These are phyloP conservation scores for Polyommatus icarus DNA, from an alignment of 2,888 invertebrate species.

Conservation along the genomic window DNA sequence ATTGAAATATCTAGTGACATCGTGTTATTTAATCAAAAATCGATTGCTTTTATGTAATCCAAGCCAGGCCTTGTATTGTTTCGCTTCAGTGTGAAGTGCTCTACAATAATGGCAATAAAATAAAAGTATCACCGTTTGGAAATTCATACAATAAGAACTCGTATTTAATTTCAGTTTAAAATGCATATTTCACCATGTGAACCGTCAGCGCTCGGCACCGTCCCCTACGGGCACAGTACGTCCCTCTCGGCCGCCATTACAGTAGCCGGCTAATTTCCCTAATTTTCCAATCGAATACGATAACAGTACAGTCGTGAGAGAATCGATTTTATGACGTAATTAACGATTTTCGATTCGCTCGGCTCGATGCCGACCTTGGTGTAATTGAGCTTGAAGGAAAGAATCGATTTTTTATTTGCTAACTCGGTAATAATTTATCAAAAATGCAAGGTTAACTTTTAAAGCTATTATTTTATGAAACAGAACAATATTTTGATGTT, in stretches of 20 bases:
- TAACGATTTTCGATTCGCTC: constrained; percentile 54
- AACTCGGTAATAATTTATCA: constrained; percentile 1
- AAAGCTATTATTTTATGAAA: not conserved
- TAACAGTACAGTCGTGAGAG: constrained; percentile 74
- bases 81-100: too few relatives aligned
- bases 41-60: too few relatives aligned
- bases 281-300: constrained; percentile 79
- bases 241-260: constrained; percentile 75
- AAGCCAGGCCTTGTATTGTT: too few relatives aligned
- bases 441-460: not conserved
- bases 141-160: too few relatives aligned
- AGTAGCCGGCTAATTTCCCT: constrained; percentile 79
- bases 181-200: constrained; percentile 55
- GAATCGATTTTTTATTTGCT: constrained; percentile 17
- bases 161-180: constrained; percentile 33
- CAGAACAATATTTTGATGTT: too few relatives aligned
- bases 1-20: too few relatives aligned
- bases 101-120: too few relatives aligned
- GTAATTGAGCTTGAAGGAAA: constrained; percentile 45
- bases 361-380: constrained; percentile 66
- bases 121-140: too few relatives aligned
- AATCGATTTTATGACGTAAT: constrained; percentile 64
- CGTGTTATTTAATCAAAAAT: too few relatives aligned
- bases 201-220: constrained; percentile 39
- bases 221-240: not conserved